These are phyloP conservation scores for Biston stratarius DNA, from an alignment of 2,888 invertebrate species.

Conservation along the genomic window DNA sequence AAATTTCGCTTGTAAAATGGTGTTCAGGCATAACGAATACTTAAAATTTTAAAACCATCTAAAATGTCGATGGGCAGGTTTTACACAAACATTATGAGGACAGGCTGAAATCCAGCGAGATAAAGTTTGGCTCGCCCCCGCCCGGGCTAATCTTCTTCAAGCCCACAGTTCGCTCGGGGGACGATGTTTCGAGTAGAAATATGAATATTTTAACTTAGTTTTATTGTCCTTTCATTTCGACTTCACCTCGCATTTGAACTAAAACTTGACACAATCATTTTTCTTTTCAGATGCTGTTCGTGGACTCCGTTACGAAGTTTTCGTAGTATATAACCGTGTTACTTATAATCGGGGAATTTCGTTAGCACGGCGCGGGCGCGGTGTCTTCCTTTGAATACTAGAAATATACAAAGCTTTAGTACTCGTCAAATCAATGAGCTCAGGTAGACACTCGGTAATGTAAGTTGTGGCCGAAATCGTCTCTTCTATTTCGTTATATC, in stretches of 20 bases:
- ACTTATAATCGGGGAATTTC: slow-evolving; percentile 7
- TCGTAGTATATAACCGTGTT: neutral
- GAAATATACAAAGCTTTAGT: neutral
- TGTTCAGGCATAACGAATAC: too few species aligned
- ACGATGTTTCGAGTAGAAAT: slow-evolving; percentile 48
- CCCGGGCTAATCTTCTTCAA: slow-evolving; percentile 53
- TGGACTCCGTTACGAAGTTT: slow-evolving; percentile 11
- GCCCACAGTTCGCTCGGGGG: slow-evolving; percentile 52
- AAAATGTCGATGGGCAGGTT: neutral
- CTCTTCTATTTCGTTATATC: neutral
- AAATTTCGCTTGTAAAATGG: too few species aligned
- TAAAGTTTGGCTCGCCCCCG: slow-evolving; percentile 58
- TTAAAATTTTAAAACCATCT: neutral
- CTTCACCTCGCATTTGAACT: slow-evolving; percentile 18
- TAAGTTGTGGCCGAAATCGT: too few species aligned
- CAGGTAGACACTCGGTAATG: too few species aligned
- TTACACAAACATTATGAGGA: slow-evolving; percentile 1
- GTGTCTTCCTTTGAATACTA: too few species aligned
- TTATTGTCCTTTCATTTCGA: slow-evolving; percentile 36
- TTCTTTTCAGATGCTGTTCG: slow-evolving; percentile 2
- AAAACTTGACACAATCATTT: neutral
- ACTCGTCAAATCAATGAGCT: too few species aligned
- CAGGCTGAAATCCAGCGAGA: slow-evolving; percentile 66
- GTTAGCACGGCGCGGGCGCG: too few species aligned
- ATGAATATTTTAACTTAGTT: slow-evolving; percentile 43